phyloP scores from a whole-genome alignment of 2,113 vertebrate genomes.

The Rhinolophus sinicus region DNA sequence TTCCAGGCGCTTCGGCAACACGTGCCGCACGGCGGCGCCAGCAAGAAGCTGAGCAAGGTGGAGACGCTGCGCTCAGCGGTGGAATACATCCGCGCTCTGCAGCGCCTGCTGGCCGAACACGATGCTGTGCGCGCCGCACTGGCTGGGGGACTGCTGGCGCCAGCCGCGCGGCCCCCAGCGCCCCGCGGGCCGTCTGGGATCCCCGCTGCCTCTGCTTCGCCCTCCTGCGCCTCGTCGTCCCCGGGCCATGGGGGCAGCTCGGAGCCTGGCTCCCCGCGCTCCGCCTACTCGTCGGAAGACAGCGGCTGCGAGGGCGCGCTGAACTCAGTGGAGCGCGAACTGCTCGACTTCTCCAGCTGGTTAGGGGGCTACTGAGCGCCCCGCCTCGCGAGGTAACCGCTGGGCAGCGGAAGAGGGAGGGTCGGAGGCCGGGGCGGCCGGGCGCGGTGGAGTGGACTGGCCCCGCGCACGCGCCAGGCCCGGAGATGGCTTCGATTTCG shows the following conservation, averaged over 20 bases:
- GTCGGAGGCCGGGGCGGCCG: not conserved
- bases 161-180: constrained; percentile 84
- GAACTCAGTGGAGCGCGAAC: constrained; percentile 93
- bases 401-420: not conserved
- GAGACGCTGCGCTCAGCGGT: constrained; percentile 97
- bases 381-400: not conserved
- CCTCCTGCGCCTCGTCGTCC: constrained; percentile 90
- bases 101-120: constrained; percentile 94
- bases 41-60: constrained; percentile 99
- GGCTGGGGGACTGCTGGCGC: constrained; percentile 88
- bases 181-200: constrained; percentile 88
- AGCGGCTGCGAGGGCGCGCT: constrained; percentile 92
- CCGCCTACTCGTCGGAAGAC: constrained; percentile 93
- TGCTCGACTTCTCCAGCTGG: constrained; percentile 95
- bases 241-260: constrained; percentile 90
- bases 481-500: not conserved
- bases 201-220: constrained; percentile 74
- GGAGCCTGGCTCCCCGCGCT: constrained; percentile 89
- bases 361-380: constrained; percentile 92
- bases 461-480: not conserved
- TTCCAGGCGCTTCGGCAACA: constrained; percentile 97
- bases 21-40: constrained; percentile 95
- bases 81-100: constrained; percentile 96
- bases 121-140: constrained; percentile 91
- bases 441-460: not conserved